Evolutionary conservation across 2,113 vertebrate species (phyloP).

Genomic region (Ceyx melanurus): DNA sequence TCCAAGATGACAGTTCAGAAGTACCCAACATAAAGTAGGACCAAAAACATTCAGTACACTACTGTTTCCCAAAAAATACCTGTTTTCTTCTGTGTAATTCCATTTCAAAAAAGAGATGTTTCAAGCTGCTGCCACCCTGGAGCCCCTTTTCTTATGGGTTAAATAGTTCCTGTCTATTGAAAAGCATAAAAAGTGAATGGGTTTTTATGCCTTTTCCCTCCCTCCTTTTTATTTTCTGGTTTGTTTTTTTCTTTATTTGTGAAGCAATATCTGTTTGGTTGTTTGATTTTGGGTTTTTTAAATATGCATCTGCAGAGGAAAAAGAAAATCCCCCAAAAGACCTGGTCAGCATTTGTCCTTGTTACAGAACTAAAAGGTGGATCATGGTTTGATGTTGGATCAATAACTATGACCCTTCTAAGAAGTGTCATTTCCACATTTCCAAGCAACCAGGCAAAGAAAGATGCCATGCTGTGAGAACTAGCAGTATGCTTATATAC

Average conservation of each 20-base stretch:
- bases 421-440: neutral
- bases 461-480: neutral
- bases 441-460: neutral
- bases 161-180: conserved; percentile 17
- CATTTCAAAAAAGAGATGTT: neutral
- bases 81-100: neutral
- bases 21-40: neutral
- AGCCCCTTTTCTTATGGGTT: conserved; percentile 7
- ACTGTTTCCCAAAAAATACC: neutral
- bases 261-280: neutral
- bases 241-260: neutral
- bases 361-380: conserved; percentile 21
- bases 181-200: conserved; percentile 37
- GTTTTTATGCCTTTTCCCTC: neutral
- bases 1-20: neutral
- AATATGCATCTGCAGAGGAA: conserved; percentile 46
- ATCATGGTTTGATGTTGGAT: conserved; percentile 49
- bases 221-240: neutral
- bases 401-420: neutral
- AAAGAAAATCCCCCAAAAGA: neutral
- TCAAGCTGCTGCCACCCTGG: neutral
- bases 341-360: conserved; percentile 29
- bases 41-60: neutral
- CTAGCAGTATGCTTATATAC: neutral
- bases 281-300: neutral